phyloP scores from a whole-genome alignment of 2,888 invertebrate species.

The Lycia hirtaria region DNA sequence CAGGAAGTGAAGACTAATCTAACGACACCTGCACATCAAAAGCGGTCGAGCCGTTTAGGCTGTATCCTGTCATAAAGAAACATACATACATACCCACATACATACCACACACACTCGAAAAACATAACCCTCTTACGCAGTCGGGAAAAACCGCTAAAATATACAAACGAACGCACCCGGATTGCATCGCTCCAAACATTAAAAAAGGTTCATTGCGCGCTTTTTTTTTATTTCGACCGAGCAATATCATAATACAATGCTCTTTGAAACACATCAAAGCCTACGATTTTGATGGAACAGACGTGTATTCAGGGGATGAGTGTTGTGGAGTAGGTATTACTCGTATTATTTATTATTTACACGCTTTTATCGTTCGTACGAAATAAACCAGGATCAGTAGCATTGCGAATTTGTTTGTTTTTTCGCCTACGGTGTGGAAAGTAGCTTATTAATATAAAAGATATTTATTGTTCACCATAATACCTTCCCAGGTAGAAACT shows the following conservation, averaged over 20 bases:
- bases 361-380: conserved; percentile 35
- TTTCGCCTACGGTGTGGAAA: conserved; percentile 5
- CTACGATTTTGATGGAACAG: conserved; percentile 39
- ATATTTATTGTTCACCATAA: neutral
- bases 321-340: conserved; percentile 46
- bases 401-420: conserved; percentile 14
- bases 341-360: conserved; percentile 45
- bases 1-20: no score
- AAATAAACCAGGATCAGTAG: conserved; percentile 21
- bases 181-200: no score
- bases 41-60: no score
- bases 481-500: no score
- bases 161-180: no score
- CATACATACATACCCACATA: no score
- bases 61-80: no score
- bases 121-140: no score
- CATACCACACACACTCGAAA: no score
- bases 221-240: conserved; percentile 26
- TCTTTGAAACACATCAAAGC: conserved; percentile 57
- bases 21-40: no score
- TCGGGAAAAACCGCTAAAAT: no score
- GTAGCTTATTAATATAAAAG: conserved; percentile 1
- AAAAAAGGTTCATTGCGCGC: neutral
- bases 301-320: conserved; percentile 44
- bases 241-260: conserved; percentile 42